Percentiles rank a stretch among this genome's conserved stretches.
Evolutionary conservation across 1,140 invertebrate species (phyloP).

Genomic region (Archivesica marissinica): DNA sequence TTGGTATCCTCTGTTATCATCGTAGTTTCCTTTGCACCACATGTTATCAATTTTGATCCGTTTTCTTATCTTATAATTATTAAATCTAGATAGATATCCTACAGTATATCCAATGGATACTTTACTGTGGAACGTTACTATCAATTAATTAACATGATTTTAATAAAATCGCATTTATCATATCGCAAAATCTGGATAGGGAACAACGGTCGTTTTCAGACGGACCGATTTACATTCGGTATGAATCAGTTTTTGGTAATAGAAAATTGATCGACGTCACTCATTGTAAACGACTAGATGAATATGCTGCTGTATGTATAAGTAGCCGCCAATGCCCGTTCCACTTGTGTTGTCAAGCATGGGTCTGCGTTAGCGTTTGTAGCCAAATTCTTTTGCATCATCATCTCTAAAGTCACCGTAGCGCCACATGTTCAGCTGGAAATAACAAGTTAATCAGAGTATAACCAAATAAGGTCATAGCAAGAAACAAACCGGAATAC

Average conservation of each 20-base stretch:
- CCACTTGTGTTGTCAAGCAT: slow-evolving; percentile 55
- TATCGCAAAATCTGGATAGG: too few relatives aligned
- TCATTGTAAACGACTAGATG: neutral
- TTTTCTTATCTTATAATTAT: too few relatives aligned
- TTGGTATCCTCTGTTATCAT: neutral
- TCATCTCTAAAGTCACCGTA: slow-evolving; percentile 98
- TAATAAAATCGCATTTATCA: too few relatives aligned
- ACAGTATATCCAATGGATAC: too few relatives aligned
- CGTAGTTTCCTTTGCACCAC: too few relatives aligned
- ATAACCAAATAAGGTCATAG: too few relatives aligned
- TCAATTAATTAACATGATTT: too few relatives aligned
- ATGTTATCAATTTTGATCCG: too few relatives aligned
- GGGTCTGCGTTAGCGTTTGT: slow-evolving; percentile 66
- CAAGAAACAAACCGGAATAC: too few relatives aligned
- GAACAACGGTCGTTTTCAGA: neutral
- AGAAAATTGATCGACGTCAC: neutral
- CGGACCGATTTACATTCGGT: neutral
- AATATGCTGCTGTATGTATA: slow-evolving; percentile 11
- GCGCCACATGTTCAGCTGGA: slow-evolving; percentile 94
- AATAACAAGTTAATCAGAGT: too few relatives aligned
- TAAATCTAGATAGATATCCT: too few relatives aligned
- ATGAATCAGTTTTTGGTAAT: neutral
- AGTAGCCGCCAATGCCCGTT: slow-evolving; percentile 33
- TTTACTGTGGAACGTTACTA: too few relatives aligned
- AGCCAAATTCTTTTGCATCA: slow-evolving; percentile 95